Base-by-base conservation (phyloP, 2,113 vertebrate species). In the Nannobrachium achirus region DNA sequence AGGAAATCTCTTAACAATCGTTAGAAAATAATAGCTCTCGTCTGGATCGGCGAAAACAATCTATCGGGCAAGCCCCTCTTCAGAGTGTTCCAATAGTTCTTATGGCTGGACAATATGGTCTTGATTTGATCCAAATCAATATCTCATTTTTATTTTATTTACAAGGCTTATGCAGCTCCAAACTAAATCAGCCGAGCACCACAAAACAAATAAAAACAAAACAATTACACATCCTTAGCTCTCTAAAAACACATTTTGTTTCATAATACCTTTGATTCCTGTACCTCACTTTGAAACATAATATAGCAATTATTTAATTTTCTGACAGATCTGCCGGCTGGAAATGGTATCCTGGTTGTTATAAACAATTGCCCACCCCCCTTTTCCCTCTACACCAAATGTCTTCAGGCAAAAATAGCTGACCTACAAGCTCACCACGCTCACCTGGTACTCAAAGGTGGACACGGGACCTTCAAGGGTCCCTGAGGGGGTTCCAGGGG, bases 1-100 rank as follows among this genome's bases (percentile, higher is more conserved):
- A 62, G 55, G 45, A 56, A 2, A 14, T 11, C 10, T n/a, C 6
- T 14, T 10, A 14, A 48, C n/a, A 48, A 71, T 57, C 40, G 63
- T 14, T 13, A 53, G 56, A 53, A 15, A 44, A 39, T 9, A 57
- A 56, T 57, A 41, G n/a, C 63, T 55, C 25, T 38, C 20, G 39
- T 71, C 57, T 60, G 42, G 25, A 56, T 69, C 45, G 49, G 33
- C n/a, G 49, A 52, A n/a, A 58, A 10, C 49, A 60, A 38, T 68
- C 15, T 51, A 16, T 16, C 60, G 33, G 51, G 40, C 11, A 9
- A 56, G 19, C 55, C 13, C 39, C 11, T n/a, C 16, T 67, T 8
- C 10, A 33, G 25, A 3, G 25, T 33, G 25, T 33, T 33, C 25
- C 3, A 4, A 5, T 33, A 4, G 25, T 33, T 33, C 25, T 33